Base-by-base conservation (phyloP, 2,797 vertebrate species). In the Aratinga solstitialis region DNA sequence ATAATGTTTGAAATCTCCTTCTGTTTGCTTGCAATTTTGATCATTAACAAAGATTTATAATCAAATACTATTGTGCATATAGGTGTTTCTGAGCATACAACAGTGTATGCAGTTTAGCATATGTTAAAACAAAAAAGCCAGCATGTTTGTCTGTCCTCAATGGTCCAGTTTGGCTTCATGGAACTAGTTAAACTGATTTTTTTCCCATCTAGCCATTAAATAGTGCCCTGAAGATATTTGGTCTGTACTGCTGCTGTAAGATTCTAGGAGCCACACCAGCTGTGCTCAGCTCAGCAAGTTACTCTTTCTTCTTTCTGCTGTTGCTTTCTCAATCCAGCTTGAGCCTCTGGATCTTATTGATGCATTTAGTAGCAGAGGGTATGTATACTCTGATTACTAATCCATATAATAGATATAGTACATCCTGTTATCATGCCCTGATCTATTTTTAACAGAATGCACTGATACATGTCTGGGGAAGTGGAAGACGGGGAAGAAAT, bases 401-500 rank as follows among this genome's bases (percentile, higher is more conserved):
- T 20, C 29, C 19, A 66, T 23, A 48, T 42, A 87, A 26, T 5
- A 22, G 5, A 19, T 20, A 11, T 2, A 80, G 15, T 32, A 12
- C 5, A 72, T 23, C 43, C 58, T 72, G 38, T 56, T 56, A 26
- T 29, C 34, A 29, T 12, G 16, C 19, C 36, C 18, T 65, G 23
- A 34, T 61, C 76, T 73, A 12, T 29, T 66, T 54, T 81, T 90
- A 82, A 65, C 20, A 10, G 22, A 48, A 29, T 5, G 11, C 32
- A 36, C 51, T 47, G 69, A 51, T 36, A 18, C 0, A 0, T 47
- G 23, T n/a, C 62, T 24, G 42, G 27, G 45, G n/a, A 67, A 84
- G n/a, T 3, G 5, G 29, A 24, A 9, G 13, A 4, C 4, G 0
- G 2, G 14, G 29, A 22, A 69, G 27, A 66, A 93, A 32, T 5